Percentiles rank a stretch among this genome's conserved stretches.
Evolutionary conservation across 2,888 invertebrate genomes (phyloP).

Genomic region (Latrodectus elegans): DNA sequence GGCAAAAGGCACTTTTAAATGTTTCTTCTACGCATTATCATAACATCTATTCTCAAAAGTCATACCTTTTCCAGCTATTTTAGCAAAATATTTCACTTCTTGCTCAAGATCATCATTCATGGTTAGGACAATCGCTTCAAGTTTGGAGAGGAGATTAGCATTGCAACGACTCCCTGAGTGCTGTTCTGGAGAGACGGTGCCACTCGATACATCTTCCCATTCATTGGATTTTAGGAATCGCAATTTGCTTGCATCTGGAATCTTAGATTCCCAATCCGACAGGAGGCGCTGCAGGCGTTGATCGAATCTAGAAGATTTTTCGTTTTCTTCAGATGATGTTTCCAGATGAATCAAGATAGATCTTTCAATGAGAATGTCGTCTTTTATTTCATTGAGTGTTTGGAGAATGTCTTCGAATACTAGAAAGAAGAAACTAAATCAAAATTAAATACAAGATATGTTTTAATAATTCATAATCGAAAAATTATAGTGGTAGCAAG

Average conservation of each 20-base stretch:
- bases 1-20: too few relatives aligned
- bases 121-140: constrained; percentile 3
- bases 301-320: neutral
- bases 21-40: too few relatives aligned
- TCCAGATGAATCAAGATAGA: constrained; percentile 48
- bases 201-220: constrained; percentile 37
- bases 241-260: constrained; percentile 38
- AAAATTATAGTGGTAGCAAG: too few relatives aligned
- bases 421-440: constrained; percentile 21
- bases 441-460: neutral
- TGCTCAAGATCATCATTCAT: constrained; percentile 5
- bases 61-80: constrained; percentile 37
- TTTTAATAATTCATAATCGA: too few relatives aligned
- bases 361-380: neutral
- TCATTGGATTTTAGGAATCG: constrained; percentile 35
- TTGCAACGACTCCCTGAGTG: neutral
- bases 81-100: neutral
- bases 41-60: too few relatives aligned
- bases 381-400: constrained; percentile 11
- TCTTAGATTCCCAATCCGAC: constrained; percentile 21
- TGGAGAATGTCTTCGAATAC: constrained; percentile 47
- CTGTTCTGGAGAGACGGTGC: neutral
- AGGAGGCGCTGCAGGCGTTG: constrained; percentile 18
- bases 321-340: neutral
- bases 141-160: constrained; percentile 7